These are phyloP conservation scores for Horisme vitalbata DNA, from an alignment of 2,888 invertebrate species.

Conservation along the genomic window DNA sequence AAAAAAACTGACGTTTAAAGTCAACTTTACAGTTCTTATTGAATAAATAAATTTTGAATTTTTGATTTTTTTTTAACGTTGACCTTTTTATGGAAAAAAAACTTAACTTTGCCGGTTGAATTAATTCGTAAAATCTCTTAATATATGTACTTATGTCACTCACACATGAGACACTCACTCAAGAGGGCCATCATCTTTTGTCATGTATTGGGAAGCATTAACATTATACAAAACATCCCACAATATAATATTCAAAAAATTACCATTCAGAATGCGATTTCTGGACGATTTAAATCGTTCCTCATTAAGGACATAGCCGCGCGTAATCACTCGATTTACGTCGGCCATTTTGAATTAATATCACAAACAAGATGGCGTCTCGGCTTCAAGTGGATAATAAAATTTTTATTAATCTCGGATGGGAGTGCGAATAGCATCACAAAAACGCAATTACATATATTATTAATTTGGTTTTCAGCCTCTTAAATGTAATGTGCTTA, in stretches of 20 bases:
- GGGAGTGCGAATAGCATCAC: conserved; percentile 52
- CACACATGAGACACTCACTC: too few relatives aligned
- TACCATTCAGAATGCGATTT: conserved; percentile 62
- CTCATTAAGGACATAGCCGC: conserved; percentile 73
- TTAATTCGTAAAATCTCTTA: too few relatives aligned
- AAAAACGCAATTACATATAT: conserved; percentile 52
- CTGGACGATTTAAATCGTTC: conserved; percentile 69
- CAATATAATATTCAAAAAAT: conserved; percentile 42
- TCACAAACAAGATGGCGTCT: conserved; percentile 68
- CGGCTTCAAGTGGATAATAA: conserved; percentile 55
- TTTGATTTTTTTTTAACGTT: too few relatives aligned
- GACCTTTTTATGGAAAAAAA: too few relatives aligned
- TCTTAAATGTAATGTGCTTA: conserved; percentile 24
- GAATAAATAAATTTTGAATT: too few relatives aligned
- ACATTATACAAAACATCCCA: conserved; percentile 7
- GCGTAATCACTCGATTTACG: conserved; percentile 63
- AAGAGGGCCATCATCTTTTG: too few relatives aligned
- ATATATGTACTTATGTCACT: too few relatives aligned
- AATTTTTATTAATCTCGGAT: conserved; percentile 66
- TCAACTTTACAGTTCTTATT: too few relatives aligned
- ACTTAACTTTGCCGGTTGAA: too few relatives aligned
- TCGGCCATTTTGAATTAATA: conserved; percentile 78
- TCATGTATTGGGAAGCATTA: too few relatives aligned
- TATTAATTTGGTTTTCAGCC: conserved; percentile 47
- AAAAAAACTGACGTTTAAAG: too few relatives aligned